Evolutionary conservation across 2,888 invertebrate genomes (phyloP).

Genomic region (Mamestra brassicae): DNA sequence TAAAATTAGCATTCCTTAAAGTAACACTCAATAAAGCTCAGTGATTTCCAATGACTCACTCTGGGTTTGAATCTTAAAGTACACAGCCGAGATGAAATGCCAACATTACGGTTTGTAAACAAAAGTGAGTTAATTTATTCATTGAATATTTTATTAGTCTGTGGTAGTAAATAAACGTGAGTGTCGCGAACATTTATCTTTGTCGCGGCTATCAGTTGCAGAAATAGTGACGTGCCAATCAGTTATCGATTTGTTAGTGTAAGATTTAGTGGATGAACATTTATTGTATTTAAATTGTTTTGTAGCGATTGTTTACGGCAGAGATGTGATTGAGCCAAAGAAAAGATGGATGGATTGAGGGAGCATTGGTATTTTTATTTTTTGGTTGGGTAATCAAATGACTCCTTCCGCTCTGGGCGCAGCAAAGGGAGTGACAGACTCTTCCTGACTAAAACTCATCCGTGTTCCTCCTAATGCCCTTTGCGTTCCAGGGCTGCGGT

Average conservation of each 20-base stretch:
- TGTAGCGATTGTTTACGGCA: conserved; percentile 64
- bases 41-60: conserved; percentile 26
- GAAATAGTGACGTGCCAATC: conserved; percentile 72
- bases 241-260: conserved; percentile 78
- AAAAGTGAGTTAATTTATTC: conserved; percentile 26
- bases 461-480: too few relatives aligned
- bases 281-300: conserved; percentile 79
- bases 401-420: too few relatives aligned
- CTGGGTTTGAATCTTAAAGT: conserved; percentile 5
- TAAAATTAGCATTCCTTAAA: neutral
- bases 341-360: too few relatives aligned
- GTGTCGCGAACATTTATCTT: conserved; percentile 64
- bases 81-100: conserved; percentile 14
- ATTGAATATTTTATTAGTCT: conserved; percentile 21
- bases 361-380: too few relatives aligned
- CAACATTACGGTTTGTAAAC: conserved; percentile 20
- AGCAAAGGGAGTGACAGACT: too few relatives aligned
- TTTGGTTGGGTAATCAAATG: too few relatives aligned
- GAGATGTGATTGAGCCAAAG: too few relatives aligned
- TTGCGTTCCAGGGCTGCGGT: too few relatives aligned
- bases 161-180: conserved; percentile 40
- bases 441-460: too few relatives aligned
- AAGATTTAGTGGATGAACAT: conserved; percentile 78
- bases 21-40: neutral
- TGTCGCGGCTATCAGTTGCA: conserved; percentile 70